A percentile compares a stretch with the other conserved stretches of the same genome.
Conservation (phyloP, 1,140 invertebrate genomes). For the Laupala kohalensis region DNA sequence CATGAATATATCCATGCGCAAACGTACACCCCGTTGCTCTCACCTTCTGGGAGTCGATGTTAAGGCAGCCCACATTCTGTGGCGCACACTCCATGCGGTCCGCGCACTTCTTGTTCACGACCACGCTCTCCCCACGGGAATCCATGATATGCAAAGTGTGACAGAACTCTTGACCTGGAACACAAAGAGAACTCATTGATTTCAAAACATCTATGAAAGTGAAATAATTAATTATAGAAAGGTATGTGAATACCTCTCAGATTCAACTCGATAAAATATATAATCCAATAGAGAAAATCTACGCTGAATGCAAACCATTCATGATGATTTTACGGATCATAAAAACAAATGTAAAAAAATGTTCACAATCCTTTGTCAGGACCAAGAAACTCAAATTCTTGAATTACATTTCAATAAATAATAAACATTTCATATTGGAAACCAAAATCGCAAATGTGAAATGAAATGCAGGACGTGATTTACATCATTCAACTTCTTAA, state of each 20-base stretch:
- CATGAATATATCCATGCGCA: too few species aligned
- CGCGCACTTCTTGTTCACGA: slow-evolving; percentile 51
- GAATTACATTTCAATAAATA: too few species aligned
- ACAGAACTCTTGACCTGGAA: slow-evolving; percentile 41
- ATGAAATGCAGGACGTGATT: too few species aligned
- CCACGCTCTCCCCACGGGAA: slow-evolving; percentile 43
- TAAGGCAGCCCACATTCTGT: slow-evolving; percentile 44
- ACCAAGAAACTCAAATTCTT: too few species aligned
- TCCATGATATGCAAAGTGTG: slow-evolving; percentile 51
- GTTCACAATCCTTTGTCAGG: not conserved
- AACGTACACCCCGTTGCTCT: slow-evolving; percentile 21
- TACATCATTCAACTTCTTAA: too few species aligned
- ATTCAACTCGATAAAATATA: not conserved
- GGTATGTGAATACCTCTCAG: not conserved
- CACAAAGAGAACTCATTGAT: not conserved
- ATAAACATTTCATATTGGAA: too few species aligned
- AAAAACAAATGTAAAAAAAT: too few species aligned
- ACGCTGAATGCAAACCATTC: too few species aligned
- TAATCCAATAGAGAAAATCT: not conserved
- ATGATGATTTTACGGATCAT: too few species aligned
- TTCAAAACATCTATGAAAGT: not conserved
- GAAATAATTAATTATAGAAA: not conserved
- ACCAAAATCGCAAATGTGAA: too few species aligned
- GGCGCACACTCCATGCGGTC: slow-evolving; percentile 43
- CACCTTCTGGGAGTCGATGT: slow-evolving; percentile 48